Conservation (phyloP, 64 coral and sea anemone genomes). For the Acropora tenuis region DNA sequence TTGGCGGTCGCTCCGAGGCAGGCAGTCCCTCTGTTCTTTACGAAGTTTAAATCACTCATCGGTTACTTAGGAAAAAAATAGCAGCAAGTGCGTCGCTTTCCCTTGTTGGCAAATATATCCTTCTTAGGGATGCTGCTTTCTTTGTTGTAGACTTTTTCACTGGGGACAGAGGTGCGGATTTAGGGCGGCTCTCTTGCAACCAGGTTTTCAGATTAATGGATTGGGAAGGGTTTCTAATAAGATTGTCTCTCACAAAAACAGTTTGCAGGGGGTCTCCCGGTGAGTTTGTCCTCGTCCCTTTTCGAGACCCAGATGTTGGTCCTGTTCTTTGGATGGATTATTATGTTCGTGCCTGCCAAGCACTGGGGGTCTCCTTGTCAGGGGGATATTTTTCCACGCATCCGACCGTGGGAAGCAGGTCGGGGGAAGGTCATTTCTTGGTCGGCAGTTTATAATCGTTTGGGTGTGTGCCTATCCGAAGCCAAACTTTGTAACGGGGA, state of each 20-base stretch:
- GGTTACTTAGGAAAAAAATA: neutral
- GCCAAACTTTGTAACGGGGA: no score
- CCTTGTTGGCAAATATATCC: conserved; percentile 6
- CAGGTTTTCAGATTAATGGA: neutral
- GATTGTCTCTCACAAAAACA: neutral
- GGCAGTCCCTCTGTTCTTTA: conserved; percentile 38
- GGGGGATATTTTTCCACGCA: no score
- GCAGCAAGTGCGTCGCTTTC: neutral
- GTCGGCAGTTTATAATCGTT: no score
- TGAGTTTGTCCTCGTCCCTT: neutral
- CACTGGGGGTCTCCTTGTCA: neutral
- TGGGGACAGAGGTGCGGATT: no score
- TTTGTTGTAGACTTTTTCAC: neutral
- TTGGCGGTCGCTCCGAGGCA: conserved; percentile 26
- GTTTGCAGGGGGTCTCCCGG: neutral
- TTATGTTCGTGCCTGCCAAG: neutral
- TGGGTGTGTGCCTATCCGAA: no score
- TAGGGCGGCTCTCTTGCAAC: neutral
- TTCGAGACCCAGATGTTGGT: neutral
- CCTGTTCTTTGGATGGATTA: neutral
- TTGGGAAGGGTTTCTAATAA: neutral
- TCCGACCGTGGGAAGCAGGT: no score
- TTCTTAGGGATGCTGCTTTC: neutral
- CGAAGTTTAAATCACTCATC: conserved; percentile 1
- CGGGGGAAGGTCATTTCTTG: no score